Conservation (phyloP, 2,797 vertebrate genomes). For the Pteronotus mesoamericanus region DNA sequence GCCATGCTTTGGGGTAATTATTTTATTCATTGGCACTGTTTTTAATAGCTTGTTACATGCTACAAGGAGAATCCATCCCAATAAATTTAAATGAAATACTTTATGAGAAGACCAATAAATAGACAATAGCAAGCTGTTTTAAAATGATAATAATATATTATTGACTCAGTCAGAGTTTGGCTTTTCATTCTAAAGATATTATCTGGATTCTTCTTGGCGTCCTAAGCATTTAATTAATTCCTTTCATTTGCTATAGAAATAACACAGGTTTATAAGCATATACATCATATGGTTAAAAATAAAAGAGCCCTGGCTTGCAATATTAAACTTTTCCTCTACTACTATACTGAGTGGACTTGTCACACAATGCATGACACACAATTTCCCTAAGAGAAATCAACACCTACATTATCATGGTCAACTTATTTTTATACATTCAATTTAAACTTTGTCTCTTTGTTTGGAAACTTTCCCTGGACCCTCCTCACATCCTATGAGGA, state of each 20-base stretch:
- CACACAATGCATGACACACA: too few relatives aligned
- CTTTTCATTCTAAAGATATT: conserved; percentile 6
- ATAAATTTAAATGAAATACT: conserved; percentile 50
- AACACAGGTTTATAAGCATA: background rate
- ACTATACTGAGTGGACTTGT: background rate
- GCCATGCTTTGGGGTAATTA: conserved; percentile 13
- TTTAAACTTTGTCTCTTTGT: background rate
- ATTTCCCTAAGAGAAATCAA: background rate
- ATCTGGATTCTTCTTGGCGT: background rate
- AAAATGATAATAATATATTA: conserved; percentile 58
- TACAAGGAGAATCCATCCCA: conserved; percentile 30
- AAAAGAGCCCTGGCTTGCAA: background rate
- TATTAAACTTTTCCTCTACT: background rate
- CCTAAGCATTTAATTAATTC: background rate
- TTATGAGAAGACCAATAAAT: conserved; percentile 14
- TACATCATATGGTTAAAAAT: background rate
- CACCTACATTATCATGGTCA: background rate
- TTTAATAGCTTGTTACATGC: conserved; percentile 44
- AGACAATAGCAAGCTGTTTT: background rate
- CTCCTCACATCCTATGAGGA: background rate
- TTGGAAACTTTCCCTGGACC: background rate
- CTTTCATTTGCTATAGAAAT: background rate
- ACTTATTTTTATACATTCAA: background rate
- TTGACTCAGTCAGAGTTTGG: conserved; percentile 12
- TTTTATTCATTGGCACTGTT: conserved; percentile 42